phyloP scores from a whole-genome alignment of 1,140 invertebrate genomes.

The Colletes latitarsis region DNA sequence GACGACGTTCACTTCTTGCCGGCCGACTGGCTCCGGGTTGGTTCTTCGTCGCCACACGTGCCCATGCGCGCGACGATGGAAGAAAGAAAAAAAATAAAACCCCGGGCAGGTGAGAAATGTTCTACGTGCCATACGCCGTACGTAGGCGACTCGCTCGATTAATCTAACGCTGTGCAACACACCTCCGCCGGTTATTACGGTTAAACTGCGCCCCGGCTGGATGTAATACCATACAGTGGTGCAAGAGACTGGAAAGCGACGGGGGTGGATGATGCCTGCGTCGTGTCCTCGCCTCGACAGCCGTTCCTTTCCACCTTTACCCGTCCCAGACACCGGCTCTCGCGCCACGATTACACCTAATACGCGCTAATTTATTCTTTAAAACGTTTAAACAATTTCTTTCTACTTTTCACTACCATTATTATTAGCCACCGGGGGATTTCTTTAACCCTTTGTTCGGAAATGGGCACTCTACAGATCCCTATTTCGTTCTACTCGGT shows the following conservation, averaged over 20 bases:
- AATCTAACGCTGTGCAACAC: slow-evolving; percentile 32
- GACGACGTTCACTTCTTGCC: slow-evolving; percentile 8
- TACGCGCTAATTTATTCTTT: background rate
- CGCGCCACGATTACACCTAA: background rate
- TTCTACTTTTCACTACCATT: too few species aligned
- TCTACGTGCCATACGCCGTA: slow-evolving; percentile 50
- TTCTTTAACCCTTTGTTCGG: too few species aligned
- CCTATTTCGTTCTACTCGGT: too few species aligned
- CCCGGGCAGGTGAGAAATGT: slow-evolving; percentile 36
- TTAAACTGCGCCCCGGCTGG: slow-evolving; percentile 37
- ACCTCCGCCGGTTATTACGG: slow-evolving; percentile 38
- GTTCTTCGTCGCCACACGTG: slow-evolving; percentile 13
- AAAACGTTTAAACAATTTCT: too few species aligned
- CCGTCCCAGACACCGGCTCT: too few species aligned
- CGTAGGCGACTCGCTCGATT: slow-evolving; percentile 44
- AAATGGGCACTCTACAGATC: too few species aligned
- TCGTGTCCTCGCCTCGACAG: background rate
- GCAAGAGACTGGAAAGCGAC: slow-evolving; percentile 37
- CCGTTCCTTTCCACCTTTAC: background rate
- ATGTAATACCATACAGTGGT: slow-evolving; percentile 39
- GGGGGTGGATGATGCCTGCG: background rate
- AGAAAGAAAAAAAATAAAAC: background rate
- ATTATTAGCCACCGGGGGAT: too few species aligned
- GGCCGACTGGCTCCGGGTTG: background rate
- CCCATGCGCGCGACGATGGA: background rate